Percentiles rank a stretch among this genome's conserved stretches.
phyloP scores from a whole-genome alignment of 2,113 vertebrate species.

The Barnardius zonarius region DNA sequence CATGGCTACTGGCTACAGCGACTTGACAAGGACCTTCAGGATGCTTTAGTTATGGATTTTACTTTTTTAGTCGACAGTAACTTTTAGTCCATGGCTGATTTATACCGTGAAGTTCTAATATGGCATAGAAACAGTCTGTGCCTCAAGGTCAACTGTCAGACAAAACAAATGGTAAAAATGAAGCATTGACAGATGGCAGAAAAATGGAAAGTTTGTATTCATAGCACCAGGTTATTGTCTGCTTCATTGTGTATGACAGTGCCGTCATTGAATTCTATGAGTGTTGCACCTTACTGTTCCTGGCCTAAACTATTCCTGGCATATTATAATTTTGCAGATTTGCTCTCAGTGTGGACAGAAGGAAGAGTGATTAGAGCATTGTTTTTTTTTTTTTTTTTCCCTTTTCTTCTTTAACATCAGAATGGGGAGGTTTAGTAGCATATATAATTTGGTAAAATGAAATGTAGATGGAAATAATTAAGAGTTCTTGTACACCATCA shows the following conservation, averaged over 20 bases:
- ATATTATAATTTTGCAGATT: conserved; percentile 43
- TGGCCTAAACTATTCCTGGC: not conserved
- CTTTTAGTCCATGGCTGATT: not conserved
- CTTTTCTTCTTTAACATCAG: not conserved
- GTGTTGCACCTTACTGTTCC: not conserved
- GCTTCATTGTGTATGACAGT: not conserved
- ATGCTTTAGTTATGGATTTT: not conserved
- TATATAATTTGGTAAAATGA: not conserved
- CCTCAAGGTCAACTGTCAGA: not conserved
- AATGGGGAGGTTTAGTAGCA: not conserved
- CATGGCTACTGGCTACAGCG: not conserved
- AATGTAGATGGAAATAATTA: not conserved
- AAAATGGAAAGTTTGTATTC: not conserved
- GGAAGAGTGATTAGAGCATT: not conserved
- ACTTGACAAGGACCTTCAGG: not conserved
- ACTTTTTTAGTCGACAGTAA: not conserved
- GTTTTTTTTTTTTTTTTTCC: not conserved
- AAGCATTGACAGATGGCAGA: not conserved
- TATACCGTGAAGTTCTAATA: not conserved
- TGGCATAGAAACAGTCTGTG: not conserved
- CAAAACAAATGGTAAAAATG: not conserved
- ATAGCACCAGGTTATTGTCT: not conserved
- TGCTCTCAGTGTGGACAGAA: conserved; percentile 23
- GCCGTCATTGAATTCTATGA: not conserved
- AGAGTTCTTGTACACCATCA: not conserved